Evolutionary conservation across 2,888 invertebrate genomes (phyloP).

Genomic region (Pseudolycoriella hygida): DNA sequence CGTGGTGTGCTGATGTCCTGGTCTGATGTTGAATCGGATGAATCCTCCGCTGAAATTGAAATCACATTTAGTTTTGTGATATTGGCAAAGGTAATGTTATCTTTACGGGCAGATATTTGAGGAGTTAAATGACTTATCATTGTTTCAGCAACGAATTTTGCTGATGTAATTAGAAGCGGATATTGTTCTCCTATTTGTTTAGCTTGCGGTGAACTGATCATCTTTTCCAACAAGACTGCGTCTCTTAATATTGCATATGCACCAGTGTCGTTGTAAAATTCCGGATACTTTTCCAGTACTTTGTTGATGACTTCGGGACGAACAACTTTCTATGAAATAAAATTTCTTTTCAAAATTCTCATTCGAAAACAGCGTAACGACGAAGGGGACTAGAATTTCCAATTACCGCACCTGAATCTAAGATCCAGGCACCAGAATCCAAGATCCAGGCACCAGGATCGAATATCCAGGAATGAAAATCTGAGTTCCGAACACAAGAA

Average conservation of each 20-base stretch:
- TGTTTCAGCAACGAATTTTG: slow-evolving; percentile 28
- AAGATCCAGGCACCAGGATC: too few relatives aligned
- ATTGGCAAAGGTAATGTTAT: not conserved
- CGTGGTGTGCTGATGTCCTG: slow-evolving; percentile 26
- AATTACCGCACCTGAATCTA: too few relatives aligned
- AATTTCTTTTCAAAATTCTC: not conserved
- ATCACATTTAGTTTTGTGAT: not conserved
- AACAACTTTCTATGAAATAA: slow-evolving; percentile 18
- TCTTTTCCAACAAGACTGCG: slow-evolving; percentile 46
- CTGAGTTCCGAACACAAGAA: too few relatives aligned
- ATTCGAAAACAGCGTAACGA: too few relatives aligned
- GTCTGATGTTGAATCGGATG: slow-evolving; percentile 22
- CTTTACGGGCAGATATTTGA: not conserved
- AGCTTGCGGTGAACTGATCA: slow-evolving; percentile 44
- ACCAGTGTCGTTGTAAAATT: slow-evolving; percentile 45
- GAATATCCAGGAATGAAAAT: too few relatives aligned
- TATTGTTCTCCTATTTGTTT: slow-evolving; percentile 44
- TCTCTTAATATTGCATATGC: slow-evolving; percentile 55
- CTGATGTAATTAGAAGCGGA: slow-evolving; percentile 49
- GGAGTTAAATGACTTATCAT: too few relatives aligned
- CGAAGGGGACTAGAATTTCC: too few relatives aligned
- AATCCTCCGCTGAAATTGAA: slow-evolving; percentile 17
- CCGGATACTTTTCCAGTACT: slow-evolving; percentile 47
- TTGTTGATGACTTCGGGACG: slow-evolving; percentile 39
- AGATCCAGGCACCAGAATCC: too few relatives aligned